Evolutionary conservation across 53 echinoderm and acorn worm species (phyloP).

Genomic region (Henricia sp.): DNA sequence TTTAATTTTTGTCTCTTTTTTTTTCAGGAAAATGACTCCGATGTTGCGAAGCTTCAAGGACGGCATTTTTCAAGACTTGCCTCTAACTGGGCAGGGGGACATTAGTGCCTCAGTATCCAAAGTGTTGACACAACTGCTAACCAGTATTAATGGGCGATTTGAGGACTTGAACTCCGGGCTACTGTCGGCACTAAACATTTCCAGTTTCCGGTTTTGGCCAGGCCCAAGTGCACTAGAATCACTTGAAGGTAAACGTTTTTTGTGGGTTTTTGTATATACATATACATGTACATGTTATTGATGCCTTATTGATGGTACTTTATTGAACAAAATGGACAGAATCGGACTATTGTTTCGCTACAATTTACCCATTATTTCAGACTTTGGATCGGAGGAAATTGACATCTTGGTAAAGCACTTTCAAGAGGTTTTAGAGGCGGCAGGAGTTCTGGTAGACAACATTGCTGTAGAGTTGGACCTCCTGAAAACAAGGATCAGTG

Average conservation of each 20-base stretch:
- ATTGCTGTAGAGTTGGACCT: no score
- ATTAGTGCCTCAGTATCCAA: constrained; percentile 5
- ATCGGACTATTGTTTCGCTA: no score
- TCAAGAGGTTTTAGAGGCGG: no score
- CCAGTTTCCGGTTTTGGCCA: constrained; percentile 65
- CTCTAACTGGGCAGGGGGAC: constrained; percentile 29
- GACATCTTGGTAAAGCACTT: no score
- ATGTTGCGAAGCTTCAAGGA: constrained; percentile 19
- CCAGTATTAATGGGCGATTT: constrained; percentile 50
- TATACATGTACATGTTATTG: no score
- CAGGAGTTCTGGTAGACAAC: no score
- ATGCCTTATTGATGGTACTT: no score
- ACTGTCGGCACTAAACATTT: constrained; percentile 19
- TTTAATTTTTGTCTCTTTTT: not conserved
- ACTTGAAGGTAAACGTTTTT: constrained; percentile 42
- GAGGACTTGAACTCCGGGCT: constrained; percentile 49
- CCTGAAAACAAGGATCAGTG: no score
- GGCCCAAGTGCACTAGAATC: not conserved
- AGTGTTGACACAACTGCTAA: constrained; percentile 7
- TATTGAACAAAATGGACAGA: no score
- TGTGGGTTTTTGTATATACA: no score
- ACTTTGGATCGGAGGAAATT: no score
- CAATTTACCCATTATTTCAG: no score
- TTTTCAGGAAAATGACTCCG: constrained; percentile 50
- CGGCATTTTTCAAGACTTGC: constrained; percentile 11